Percentiles rank a stretch among this genome's conserved stretches.
Evolutionary conservation across 2,113 vertebrate genomes (phyloP).

Genomic region (Catharus fuscescens): DNA sequence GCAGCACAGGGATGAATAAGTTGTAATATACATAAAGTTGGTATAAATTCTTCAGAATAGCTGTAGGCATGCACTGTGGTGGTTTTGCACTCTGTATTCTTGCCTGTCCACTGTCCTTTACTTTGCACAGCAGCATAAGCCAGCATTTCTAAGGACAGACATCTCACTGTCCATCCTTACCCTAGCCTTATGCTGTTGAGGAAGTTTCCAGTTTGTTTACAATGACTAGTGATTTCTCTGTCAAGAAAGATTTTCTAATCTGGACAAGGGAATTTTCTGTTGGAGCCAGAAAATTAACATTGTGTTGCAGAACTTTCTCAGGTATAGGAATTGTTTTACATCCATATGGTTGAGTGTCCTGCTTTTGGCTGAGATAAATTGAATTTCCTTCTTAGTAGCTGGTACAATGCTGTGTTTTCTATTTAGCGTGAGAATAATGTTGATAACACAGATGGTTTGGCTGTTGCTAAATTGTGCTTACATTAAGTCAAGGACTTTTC

Average conservation of each 20-base stretch:
- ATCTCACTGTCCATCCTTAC: background rate
- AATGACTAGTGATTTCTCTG: background rate
- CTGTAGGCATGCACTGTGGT: background rate
- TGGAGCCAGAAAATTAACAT: background rate
- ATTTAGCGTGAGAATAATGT: background rate
- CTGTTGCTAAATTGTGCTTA: background rate
- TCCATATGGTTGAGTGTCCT: accelerated
- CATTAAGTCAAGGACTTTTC: background rate
- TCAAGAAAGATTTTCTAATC: background rate
- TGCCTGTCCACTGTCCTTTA: background rate
- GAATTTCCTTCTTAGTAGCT: background rate
- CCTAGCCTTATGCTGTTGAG: background rate
- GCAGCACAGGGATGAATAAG: accelerated
- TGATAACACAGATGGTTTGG: background rate
- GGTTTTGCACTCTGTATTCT: background rate
- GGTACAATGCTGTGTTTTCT: background rate
- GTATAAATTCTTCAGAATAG: background rate
- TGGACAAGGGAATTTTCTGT: background rate
- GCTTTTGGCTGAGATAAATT: background rate
- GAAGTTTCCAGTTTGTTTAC: background rate
- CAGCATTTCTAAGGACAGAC: background rate
- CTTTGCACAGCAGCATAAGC: background rate
- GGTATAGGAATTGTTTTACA: background rate
- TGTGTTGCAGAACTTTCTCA: background rate
- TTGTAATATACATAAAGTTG: background rate